Base-by-base conservation (phyloP, 2,113 vertebrate species). In the Cyanoliseus patagonus region DNA sequence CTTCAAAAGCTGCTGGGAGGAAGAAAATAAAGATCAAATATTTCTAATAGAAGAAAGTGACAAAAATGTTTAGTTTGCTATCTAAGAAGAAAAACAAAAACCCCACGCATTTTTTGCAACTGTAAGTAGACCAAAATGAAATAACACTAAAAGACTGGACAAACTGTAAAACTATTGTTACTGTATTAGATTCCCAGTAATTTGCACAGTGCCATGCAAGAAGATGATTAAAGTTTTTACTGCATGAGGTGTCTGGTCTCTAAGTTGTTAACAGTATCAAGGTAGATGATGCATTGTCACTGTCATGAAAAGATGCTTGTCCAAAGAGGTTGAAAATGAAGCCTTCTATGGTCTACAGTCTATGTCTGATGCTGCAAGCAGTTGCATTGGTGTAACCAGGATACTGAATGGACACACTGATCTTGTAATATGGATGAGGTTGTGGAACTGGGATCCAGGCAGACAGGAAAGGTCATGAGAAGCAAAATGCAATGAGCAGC, bases 381-480 rank as follows among this genome's bases (percentile, higher is more conserved):
- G 46, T n/a, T 87, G 31, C n/a, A 22, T 20, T 44, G 37, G 69
- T 4, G 1, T 85, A 61, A 69, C 28, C 76, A 74, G 67, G 41
- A 39, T 33, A 46, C 41, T 83, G 46, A 67, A 46, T 31, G 63
- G n/a, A 3, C 17, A 83, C 46, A 72, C 17, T 35, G 46, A 49
- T 80, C 20, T 76, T 77, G 57, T 51, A 59, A 27, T 39, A 37
- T 1, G 2, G 20, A 33, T 76, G 47, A 82, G 77, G 25, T 17
- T 72, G 61, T 75, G 30, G 83, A 81, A 75, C 17, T 55, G 68
- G 28, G 68, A 92, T 88, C 42, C 24, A 55, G 81, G 72, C 7
- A 37, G 83, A 41, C 41, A 72, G 19, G 39, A 95, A 88, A 92
- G 83, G 83, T 96, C 82, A 91, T 69, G 87, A 96, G 79, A 97